These are phyloP conservation scores for Aurelia sp. DNA, from an alignment of 30 jellyfish, hydroid and myxozoan genomes.

Conservation along the genomic window DNA sequence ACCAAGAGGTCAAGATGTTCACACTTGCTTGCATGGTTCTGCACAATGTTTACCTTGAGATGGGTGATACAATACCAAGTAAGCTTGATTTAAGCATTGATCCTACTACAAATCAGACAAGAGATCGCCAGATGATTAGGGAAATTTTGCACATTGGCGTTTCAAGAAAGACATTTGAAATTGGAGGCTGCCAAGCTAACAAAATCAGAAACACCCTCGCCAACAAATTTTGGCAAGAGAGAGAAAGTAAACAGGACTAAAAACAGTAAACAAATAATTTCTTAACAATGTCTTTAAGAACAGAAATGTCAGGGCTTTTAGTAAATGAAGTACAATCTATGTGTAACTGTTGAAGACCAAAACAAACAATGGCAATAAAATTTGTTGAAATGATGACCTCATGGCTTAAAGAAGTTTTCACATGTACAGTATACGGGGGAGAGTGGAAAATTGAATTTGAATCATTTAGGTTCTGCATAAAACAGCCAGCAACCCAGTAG, in stretches of 20 bases:
- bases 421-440: no score
- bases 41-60: conserved; percentile 57
- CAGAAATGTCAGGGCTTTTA: neutral
- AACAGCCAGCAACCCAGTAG: no score
- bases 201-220: conserved; percentile 38
- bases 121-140: conserved; percentile 34
- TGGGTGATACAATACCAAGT: conserved; percentile 47
- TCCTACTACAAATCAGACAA: conserved; percentile 34
- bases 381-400: no score
- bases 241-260: conserved; percentile 8
- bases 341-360: no score
- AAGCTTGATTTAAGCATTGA: conserved; percentile 40
- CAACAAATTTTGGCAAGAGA: conserved; percentile 48
- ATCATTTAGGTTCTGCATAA: no score
- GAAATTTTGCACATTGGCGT: conserved; percentile 4
- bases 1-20: conserved; percentile 9
- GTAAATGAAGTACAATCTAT: no score
- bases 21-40: conserved; percentile 64
- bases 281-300: no score
- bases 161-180: neutral
- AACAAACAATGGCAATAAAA: no score
- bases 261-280: neutral
- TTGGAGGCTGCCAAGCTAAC: conserved; percentile 3
- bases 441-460: no score
- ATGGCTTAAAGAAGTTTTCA: no score